A percentile compares a stretch with the other conserved stretches of the same genome.
Evolutionary conservation across 2,888 invertebrate genomes (phyloP).

Genomic region (Lithophane semibrunnea): DNA sequence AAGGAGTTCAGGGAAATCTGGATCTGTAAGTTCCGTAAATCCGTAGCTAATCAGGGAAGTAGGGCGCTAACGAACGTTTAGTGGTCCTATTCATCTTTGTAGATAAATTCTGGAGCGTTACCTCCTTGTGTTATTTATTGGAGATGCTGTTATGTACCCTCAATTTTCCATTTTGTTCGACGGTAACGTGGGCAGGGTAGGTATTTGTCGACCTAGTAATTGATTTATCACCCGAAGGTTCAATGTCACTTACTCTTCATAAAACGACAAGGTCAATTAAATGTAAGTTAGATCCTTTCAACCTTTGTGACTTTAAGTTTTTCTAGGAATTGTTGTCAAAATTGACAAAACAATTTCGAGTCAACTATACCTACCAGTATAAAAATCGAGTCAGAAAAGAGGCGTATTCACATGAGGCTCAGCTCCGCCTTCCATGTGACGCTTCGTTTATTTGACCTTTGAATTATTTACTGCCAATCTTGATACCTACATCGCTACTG

Average conservation of each 20-base stretch:
- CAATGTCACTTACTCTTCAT: background rate
- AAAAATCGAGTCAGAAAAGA: conserved; percentile 32
- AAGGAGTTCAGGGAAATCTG: conserved; percentile 37
- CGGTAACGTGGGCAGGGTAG: no score
- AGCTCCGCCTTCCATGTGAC: conserved; percentile 40
- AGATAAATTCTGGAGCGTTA: background rate
- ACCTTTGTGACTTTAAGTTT: no score
- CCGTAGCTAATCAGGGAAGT: conserved; percentile 47
- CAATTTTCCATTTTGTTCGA: background rate
- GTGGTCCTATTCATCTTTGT: conserved; percentile 32
- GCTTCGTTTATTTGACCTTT: conserved; percentile 40
- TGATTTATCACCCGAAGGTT: background rate
- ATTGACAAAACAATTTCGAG: background rate
- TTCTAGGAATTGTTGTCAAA: background rate
- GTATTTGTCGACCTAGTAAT: background rate
- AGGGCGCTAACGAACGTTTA: conserved; percentile 37
- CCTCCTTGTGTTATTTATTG: background rate
- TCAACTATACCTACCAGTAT: background rate
- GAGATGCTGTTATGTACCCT: background rate
- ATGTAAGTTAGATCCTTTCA: no score
- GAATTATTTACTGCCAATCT: conserved; percentile 9
- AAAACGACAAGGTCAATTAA: no score
- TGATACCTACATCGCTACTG: conserved; percentile 24
- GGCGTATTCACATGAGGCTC: conserved; percentile 28
- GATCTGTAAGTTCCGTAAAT: conserved; percentile 27